A percentile compares a stretch with the other conserved stretches of the same genome.
Evolutionary conservation across 1,140 invertebrate genomes (phyloP).

Genomic region (Acromyrmex charruanus): DNA sequence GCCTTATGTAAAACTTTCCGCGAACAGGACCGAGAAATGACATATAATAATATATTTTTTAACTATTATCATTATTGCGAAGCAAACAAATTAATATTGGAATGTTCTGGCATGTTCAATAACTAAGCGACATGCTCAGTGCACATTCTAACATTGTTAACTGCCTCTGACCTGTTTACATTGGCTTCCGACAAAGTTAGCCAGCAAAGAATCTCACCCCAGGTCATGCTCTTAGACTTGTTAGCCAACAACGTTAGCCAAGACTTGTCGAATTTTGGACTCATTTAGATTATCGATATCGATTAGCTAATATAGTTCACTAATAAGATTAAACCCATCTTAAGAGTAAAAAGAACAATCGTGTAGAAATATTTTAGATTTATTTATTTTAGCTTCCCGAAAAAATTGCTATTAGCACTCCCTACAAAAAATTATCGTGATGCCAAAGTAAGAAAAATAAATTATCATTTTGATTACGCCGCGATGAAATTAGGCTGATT

Average conservation of each 20-base stretch:
- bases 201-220: conserved; percentile 30
- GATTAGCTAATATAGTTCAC: neutral
- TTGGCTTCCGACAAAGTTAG: conserved; percentile 39
- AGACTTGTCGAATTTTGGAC: conserved; percentile 23
- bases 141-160: conserved; percentile 1
- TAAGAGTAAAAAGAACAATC: neutral
- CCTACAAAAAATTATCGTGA: neutral
- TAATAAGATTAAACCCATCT: neutral
- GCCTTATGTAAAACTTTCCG: neutral
- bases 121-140: neutral
- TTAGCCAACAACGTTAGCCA: conserved; percentile 19
- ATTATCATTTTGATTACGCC: neutral
- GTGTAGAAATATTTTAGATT: neutral
- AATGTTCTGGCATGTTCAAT: neutral
- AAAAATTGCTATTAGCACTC: neutral
- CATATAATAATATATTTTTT: neutral
- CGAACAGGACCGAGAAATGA: neutral
- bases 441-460: neutral
- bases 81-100: neutral
- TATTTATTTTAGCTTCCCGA: neutral
- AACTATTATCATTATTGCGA: neutral
- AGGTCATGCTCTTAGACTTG: neutral
- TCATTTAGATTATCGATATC: conserved; percentile 29
- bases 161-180: conserved; percentile 25
- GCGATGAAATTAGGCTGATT: neutral